phyloP scores from a whole-genome alignment of 2,113 vertebrate genomes.

The Axis porcinus region DNA sequence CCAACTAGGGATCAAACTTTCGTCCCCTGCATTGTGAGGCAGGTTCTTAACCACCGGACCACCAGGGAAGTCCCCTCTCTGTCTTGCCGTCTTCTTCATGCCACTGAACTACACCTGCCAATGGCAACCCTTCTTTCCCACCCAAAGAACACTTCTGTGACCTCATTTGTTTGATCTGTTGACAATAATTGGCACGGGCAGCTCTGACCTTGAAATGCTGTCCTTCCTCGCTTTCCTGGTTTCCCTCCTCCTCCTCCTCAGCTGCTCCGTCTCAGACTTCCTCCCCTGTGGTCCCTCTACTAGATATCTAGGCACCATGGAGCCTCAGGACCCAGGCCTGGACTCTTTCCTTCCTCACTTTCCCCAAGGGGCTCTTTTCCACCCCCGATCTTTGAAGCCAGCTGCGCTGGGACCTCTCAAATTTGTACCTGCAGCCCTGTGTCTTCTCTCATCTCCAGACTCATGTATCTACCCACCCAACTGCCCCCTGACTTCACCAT shows the following conservation, averaged over 20 bases:
- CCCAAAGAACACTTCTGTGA: neutral
- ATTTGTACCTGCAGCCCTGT: neutral
- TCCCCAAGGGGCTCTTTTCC: neutral
- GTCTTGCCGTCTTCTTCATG: neutral
- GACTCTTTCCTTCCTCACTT: neutral
- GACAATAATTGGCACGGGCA: neutral
- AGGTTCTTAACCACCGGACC: neutral
- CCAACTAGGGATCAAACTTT: neutral
- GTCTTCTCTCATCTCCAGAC: neutral
- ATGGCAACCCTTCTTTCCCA: neutral
- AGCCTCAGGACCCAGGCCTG: too few relatives aligned
- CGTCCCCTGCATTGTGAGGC: neutral
- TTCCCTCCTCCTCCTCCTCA: rapidly evolving
- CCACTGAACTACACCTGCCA: neutral
- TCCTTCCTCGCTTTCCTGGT: neutral
- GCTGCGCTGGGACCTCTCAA: neutral
- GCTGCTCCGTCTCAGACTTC: neutral
- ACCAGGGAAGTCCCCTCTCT: neutral
- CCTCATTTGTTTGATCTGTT: neutral
- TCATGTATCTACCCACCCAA: too few relatives aligned
- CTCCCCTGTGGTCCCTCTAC: neutral
- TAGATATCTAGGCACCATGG: neutral
- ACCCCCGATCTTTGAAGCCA: neutral
- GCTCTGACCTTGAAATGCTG: neutral
- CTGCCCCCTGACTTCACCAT: neutral